Conservation (phyloP, 2,113 vertebrate genomes). For the Illadopsis cleaveri region DNA sequence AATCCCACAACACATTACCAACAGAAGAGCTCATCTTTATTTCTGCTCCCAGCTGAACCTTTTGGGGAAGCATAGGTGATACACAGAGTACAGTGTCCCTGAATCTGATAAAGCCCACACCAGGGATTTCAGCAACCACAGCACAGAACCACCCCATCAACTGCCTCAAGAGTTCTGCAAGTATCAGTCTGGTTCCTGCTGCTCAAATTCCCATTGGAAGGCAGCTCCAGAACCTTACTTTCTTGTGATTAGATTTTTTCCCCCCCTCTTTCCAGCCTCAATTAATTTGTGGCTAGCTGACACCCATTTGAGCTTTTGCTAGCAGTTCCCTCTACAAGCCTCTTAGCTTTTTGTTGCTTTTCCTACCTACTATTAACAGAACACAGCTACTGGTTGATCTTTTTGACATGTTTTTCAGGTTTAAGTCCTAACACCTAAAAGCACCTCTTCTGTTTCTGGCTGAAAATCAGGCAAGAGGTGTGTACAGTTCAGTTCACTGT, state of each 20-base stretch:
- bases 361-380: not conserved
- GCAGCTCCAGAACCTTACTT: not conserved
- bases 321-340: not conserved
- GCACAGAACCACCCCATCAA: not conserved
- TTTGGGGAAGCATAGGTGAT: not conserved
- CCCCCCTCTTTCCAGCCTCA: not conserved
- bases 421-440: not conserved
- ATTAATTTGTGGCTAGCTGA: not conserved
- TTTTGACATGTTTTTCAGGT: not conserved
- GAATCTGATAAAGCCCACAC: not conserved
- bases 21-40: not conserved
- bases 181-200: not conserved
- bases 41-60: not conserved
- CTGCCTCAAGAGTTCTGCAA: not conserved
- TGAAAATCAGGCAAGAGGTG: not conserved
- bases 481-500: not conserved
- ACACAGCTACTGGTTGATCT: not conserved
- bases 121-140: not conserved
- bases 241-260: not conserved
- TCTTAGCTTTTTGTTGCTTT: not conserved
- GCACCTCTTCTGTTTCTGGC: not conserved
- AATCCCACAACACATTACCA: accelerated
- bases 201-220: not conserved
- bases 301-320: not conserved
- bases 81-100: not conserved